Conservation (phyloP, 2,888 invertebrate genomes). For the Brachypalpus laphriformis region DNA sequence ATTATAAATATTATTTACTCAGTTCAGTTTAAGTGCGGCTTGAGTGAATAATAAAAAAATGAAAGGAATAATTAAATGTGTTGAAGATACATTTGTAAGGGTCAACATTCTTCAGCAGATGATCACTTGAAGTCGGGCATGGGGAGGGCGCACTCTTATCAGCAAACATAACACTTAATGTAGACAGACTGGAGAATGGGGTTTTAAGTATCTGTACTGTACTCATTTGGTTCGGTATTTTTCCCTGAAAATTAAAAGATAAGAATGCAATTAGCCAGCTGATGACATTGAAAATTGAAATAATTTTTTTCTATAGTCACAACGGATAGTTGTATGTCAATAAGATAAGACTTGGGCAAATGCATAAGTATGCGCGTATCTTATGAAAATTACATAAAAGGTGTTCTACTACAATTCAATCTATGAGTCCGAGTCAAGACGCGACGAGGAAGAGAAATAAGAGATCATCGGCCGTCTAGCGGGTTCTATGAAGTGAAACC, state of each 20-base stretch:
- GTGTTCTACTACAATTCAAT: neutral
- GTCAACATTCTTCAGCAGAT: constrained; percentile 39
- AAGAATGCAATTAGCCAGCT: constrained; percentile 57
- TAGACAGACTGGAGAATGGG: constrained; percentile 22
- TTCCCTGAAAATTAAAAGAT: constrained; percentile 21
- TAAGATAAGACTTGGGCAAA: neutral
- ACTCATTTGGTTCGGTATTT: neutral
- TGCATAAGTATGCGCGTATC: neutral
- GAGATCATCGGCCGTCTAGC: too few relatives aligned
- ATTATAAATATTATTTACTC: neutral
- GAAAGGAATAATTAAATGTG: constrained; percentile 36
- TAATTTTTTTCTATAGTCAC: neutral
- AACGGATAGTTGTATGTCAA: constrained; percentile 6
- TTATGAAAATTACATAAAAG: neutral
- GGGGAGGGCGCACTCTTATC: constrained; percentile 11
- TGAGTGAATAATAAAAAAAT: neutral
- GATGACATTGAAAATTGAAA: constrained; percentile 51
- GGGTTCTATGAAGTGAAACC: too few relatives aligned
- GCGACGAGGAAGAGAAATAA: neutral
- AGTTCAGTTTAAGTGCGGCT: neutral
- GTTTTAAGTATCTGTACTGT: constrained; percentile 18
- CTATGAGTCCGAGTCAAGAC: neutral
- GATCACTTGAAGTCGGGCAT: constrained; percentile 12
- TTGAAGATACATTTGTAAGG: constrained; percentile 27
- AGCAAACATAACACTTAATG: constrained; percentile 24